Evolutionary conservation across 2,888 invertebrate genomes (phyloP).

Genomic region (Caenorhabditis doughertyi): DNA sequence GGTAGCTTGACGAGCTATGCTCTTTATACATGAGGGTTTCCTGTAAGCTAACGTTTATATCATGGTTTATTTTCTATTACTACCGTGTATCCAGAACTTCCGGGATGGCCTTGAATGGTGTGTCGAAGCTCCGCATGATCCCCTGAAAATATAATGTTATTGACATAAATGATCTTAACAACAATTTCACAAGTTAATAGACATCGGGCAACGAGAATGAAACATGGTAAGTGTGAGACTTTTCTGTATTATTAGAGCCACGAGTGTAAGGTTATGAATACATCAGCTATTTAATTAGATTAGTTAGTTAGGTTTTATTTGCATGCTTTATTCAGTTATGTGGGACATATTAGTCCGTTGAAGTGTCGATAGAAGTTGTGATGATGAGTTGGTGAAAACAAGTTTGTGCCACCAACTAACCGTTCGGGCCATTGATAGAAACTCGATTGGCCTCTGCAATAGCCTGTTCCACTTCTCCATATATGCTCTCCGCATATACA

Average conservation of each 20-base stretch:
- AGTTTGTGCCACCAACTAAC: constrained; percentile 57
- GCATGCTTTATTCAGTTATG: constrained; percentile 9
- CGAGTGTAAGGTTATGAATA: too few species aligned
- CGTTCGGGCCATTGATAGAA: constrained; percentile 30
- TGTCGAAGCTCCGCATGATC: constrained; percentile 52
- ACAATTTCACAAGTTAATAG: too few species aligned
- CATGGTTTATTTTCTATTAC: background rate
- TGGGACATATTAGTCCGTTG: background rate
- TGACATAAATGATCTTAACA: too few species aligned
- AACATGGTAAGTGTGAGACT: too few species aligned
- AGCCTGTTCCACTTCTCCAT: constrained; percentile 65
- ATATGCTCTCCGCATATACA: constrained; percentile 69
- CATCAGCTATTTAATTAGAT: too few species aligned
- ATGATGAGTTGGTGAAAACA: constrained; percentile 21
- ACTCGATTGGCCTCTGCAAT: constrained; percentile 42
- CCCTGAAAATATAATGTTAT: constrained; percentile 52
- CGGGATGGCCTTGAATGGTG: constrained; percentile 47
- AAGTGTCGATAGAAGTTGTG: constrained; percentile 17
- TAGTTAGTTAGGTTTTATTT: background rate
- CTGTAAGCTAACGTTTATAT: constrained; percentile 32
- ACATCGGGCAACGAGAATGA: too few species aligned
- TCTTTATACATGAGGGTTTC: constrained; percentile 67
- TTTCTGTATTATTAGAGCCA: too few species aligned
- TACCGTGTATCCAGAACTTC: constrained; percentile 60
- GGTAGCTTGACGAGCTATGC: constrained; percentile 62